Evolutionary conservation across 1,140 invertebrate species (phyloP), one percentile per base, ranked within the genome.

Genomic region (Drosophila nigrodunni): DNA sequence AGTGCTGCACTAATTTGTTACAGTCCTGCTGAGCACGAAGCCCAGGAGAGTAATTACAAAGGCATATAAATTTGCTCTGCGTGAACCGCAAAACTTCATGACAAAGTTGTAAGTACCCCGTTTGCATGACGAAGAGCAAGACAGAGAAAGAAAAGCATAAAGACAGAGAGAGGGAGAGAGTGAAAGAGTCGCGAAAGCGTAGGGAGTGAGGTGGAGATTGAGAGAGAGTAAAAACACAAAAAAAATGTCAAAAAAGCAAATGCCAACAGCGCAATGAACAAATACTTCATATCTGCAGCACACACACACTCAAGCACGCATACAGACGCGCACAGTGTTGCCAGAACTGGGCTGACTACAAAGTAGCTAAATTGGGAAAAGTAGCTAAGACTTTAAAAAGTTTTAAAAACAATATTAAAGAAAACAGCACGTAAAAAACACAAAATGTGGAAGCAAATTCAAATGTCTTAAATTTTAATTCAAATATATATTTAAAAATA

Each of bases 231-330:
- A 66, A 21, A 55, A 35, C 52, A 55, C 2, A 43, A 13, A 58
- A n/a, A 52, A 72, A 78, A 57, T 64, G 66, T 71, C 34, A 47
- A 37, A 68, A 47, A 74, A 71, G 73, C 66, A 62, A 78, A 76
- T 76, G 73, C 73, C 73, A 76, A 44, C 43, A 76, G 61, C 73
- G 57, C 68, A 62, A 57, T 52, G 61, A 10, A 66, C 77, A 78
- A 78, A 78, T 78, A 72, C 73, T 78, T 78, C 77, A 78, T 78
- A 78, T 78, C 74, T 71, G 73, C 52, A 50, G 13, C 70, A 74
- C 55, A 54, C 65, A 55, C 69, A 65, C 9, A 58, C 60, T 9
- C 25, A 35, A 13, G 43, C 35, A 69, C 50, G 39, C 59, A 77
- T 70, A 60, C 30, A 66, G 41, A 43, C 44, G 64, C 57, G 60